Conservation (phyloP, 1,140 invertebrate species). For the Papilio glaucus region DNA sequence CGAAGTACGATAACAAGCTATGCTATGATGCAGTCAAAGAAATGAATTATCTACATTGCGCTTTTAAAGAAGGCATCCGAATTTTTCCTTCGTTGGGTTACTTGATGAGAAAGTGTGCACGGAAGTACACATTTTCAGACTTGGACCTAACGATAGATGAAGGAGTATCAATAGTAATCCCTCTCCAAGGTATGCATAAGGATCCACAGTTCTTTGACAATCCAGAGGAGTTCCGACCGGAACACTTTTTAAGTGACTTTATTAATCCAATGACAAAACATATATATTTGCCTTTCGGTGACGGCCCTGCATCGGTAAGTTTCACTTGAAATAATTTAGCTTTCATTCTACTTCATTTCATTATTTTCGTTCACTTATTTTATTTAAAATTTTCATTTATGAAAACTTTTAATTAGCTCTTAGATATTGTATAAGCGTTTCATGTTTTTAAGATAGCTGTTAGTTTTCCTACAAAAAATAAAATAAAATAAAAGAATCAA, state of each 20-base stretch:
- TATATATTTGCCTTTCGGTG: constrained; percentile 51
- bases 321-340: too few species aligned
- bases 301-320: constrained; percentile 55
- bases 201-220: constrained; percentile 82
- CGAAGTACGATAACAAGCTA: constrained; percentile 52
- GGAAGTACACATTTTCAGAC: constrained; percentile 70
- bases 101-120: constrained; percentile 62
- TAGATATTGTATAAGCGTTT: too few species aligned
- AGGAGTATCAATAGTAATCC: constrained; percentile 61
- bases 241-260: constrained; percentile 79
- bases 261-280: constrained; percentile 66
- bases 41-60: constrained; percentile 40
- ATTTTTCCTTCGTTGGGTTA: constrained; percentile 65
- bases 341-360: too few species aligned
- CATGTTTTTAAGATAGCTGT: too few species aligned
- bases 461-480: too few species aligned
- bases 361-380: too few species aligned
- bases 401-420: too few species aligned
- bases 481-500: too few species aligned
- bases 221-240: constrained; percentile 82
- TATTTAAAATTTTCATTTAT: too few species aligned
- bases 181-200: constrained; percentile 78
- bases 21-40: constrained; percentile 47
- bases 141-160: constrained; percentile 64
- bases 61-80: constrained; percentile 75